Base-by-base conservation (phyloP, 1,140 invertebrate genomes). In the Aphaenogaster rudis region DNA sequence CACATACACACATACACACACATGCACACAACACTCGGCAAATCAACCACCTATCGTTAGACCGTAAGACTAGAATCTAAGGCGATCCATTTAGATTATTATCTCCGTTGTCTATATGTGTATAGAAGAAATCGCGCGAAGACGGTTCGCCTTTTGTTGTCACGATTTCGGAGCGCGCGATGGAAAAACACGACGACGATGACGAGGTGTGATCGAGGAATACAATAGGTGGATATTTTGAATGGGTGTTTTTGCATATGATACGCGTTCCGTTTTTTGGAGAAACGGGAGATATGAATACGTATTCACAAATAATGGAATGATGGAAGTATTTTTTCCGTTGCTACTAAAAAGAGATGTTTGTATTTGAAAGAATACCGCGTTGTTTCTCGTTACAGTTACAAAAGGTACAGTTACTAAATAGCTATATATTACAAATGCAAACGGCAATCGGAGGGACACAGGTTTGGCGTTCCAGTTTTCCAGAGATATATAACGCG, bases 71-170 rank as follows among this genome's bases (percentile, higher is more conserved):
- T 91, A 91, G 89, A 69, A 54, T 42, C 36, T 90, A 91, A 91
- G 90, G 50, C 87, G 85, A 90, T 84, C 84, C 74, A 85, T 66
- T 82, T 91, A 91, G 89, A 91, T 91, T 85, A 67, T 81, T 86
- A 89, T 87, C 74, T 88, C 59, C 79, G 71, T 91, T 91, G 89
- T 91, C 87, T 91, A 91, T 91, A 91, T 91, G 90, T 91, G 90
- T 91, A 91, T 86, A 91, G 76, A 86, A 86, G 33, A 67, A 71
- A 42, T 80, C 87, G 87, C 61, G 81, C 33, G 48, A 74, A 69
- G 77, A 90, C 72, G 74, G 84, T 59, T 42, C 36, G 86, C 67
- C 74, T 88, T 88, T 90, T 74, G 64, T 85, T 90, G 48, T 67
- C 78, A 84, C 79, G 57, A 84, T 79, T 69, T 63, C 57, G 66